Evolutionary conservation across 2,888 invertebrate species (phyloP).

Genomic region (Eristalinus aeneus): DNA sequence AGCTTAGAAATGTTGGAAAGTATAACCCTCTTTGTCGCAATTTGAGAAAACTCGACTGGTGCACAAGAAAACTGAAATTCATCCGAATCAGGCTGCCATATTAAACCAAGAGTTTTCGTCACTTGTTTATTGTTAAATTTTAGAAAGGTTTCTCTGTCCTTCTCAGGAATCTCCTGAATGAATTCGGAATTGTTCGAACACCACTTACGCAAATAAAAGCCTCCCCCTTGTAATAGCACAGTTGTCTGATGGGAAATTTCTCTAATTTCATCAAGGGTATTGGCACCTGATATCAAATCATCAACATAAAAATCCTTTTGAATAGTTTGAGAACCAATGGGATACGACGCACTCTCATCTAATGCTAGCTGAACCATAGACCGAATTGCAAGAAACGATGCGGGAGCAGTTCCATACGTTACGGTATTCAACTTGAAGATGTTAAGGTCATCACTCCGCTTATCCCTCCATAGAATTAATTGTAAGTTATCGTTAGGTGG

Average conservation of each 20-base stretch:
- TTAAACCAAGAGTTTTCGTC: not conserved
- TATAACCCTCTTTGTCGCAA: not conserved
- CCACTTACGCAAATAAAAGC: not conserved
- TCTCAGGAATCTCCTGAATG: not conserved
- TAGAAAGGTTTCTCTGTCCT: not conserved
- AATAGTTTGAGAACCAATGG: too few species aligned
- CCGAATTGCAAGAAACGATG: too few species aligned
- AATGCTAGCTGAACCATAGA: too few species aligned
- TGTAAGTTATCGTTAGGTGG: not conserved
- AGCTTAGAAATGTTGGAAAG: too few species aligned
- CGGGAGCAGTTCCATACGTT: too few species aligned
- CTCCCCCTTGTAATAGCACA: not conserved
- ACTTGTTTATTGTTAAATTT: not conserved
- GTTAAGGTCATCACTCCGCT: not conserved
- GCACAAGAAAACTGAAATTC: not conserved
- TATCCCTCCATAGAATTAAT: not conserved
- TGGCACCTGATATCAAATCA: not conserved
- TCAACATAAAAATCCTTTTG: slow-evolving; percentile 8
- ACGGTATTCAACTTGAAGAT: too few species aligned
- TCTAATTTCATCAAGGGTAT: not conserved
- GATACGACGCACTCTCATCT: too few species aligned
- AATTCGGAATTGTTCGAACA: not conserved
- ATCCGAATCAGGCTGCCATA: not conserved
- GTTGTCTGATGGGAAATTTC: too few species aligned
- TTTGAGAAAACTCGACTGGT: not conserved